A percentile compares a stretch with the other conserved stretches of the same genome.
These are phyloP conservation scores for Probosciger aterrimus DNA, from an alignment of 2,113 vertebrate genomes.

Conservation along the genomic window DNA sequence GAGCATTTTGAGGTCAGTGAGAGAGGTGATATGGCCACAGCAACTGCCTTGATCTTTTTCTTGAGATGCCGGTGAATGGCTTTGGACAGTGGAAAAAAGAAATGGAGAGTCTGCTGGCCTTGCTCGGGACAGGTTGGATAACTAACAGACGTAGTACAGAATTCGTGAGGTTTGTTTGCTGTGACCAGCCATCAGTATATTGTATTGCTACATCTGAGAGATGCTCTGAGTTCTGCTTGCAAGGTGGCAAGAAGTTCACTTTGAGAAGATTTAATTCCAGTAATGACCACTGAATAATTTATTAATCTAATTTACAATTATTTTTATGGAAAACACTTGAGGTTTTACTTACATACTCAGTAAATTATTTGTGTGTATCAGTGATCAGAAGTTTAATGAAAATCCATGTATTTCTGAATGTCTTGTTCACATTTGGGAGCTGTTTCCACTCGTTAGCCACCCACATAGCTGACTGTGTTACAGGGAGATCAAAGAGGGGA, in stretches of 20 bases:
- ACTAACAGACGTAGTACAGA: fast-evolving
- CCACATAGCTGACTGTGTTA: neutral
- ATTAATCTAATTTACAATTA: neutral
- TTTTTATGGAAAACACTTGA: neutral
- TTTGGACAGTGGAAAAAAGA: neutral
- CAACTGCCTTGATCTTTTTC: neutral
- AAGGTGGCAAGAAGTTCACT: neutral
- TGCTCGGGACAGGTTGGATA: neutral
- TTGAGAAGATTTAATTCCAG: neutral
- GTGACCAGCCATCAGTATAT: neutral
- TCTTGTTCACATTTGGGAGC: neutral
- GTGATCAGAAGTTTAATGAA: neutral
- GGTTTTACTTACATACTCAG: neutral
- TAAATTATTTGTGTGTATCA: neutral
- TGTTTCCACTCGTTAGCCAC: neutral
- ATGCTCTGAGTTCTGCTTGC: neutral
- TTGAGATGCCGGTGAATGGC: neutral
- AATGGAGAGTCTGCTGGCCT: neutral
- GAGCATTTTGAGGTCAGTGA: neutral
- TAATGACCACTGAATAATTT: conserved; percentile 29
- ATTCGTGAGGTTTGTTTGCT: neutral
- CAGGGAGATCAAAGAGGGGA: neutral
- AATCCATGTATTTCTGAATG: neutral
- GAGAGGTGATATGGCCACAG: neutral
- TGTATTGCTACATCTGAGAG: neutral